Percentiles rank a stretch among this genome's conserved stretches.
phyloP scores from a whole-genome alignment of 2,113 vertebrate genomes.

The Pungitius pungitius region DNA sequence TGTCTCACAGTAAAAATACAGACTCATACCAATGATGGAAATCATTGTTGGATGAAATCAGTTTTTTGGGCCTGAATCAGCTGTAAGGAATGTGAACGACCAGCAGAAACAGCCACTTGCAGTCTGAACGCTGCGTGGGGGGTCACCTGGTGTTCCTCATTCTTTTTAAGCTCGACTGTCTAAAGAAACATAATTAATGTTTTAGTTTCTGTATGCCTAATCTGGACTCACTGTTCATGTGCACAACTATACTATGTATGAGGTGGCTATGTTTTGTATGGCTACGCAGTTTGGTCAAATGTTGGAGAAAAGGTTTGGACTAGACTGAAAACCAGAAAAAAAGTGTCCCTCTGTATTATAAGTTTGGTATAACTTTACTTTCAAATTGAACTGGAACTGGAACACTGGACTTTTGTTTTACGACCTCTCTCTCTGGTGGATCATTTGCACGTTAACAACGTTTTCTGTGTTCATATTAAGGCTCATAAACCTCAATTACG shows the following conservation, averaged over 20 bases:
- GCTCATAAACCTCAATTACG: not conserved
- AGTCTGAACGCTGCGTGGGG: constrained; percentile 16
- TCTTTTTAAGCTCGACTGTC: constrained; percentile 41
- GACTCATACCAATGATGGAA: constrained; percentile 22
- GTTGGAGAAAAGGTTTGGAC: not conserved
- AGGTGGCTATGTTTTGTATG: too few species aligned
- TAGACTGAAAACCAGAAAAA: not conserved
- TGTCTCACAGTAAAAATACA: constrained; percentile 18
- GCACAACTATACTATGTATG: too few species aligned
- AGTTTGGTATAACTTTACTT: not conserved
- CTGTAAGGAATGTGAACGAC: constrained; percentile 51
- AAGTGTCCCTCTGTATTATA: not conserved
- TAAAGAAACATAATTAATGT: constrained; percentile 36
- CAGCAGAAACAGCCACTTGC: constrained; percentile 12
- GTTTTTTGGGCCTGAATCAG: constrained; percentile 29
- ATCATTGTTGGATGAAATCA: not conserved
- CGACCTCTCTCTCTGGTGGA: not conserved
- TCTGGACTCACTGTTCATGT: not conserved
- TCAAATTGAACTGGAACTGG: not conserved
- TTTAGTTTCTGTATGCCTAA: constrained; percentile 9
- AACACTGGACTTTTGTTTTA: not conserved
- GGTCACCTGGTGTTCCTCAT: constrained; percentile 5
- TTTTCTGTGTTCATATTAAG: not conserved
- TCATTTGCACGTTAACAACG: not conserved
- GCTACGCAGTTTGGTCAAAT: not conserved